Evolutionary conservation across 2,888 invertebrate species (phyloP).

Genomic region (Desoria tigrina): DNA sequence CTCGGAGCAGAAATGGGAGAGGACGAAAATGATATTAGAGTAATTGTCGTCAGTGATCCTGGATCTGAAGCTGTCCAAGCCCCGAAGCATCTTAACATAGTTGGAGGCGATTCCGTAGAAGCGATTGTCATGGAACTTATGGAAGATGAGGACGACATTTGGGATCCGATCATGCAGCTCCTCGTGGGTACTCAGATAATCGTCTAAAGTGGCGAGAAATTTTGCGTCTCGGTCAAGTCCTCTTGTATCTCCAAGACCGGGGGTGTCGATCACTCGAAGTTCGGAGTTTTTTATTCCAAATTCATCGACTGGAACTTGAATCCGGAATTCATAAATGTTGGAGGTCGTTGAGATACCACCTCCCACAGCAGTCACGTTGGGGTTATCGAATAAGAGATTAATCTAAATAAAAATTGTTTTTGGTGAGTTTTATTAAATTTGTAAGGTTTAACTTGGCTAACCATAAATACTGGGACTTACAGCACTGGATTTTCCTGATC

Average conservation of each 20-base stretch:
- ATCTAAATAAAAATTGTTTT: too few relatives aligned
- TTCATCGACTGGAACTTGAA: conserved; percentile 30
- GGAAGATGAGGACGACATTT: conserved; percentile 39
- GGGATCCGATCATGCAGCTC: conserved; percentile 35
- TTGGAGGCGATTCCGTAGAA: conserved; percentile 24
- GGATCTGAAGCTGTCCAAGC: conserved; percentile 25
- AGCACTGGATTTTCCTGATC: conserved; percentile 38
- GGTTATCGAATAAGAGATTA: conserved; percentile 35
- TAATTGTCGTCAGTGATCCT: conserved; percentile 34
- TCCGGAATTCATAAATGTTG: conserved; percentile 30
- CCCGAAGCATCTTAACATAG: conserved; percentile 39
- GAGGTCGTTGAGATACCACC: conserved; percentile 23
- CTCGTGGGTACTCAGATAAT: conserved; percentile 27
- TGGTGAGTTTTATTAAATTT: too few relatives aligned
- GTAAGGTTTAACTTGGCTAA: not conserved
- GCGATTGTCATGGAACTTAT: conserved; percentile 38
- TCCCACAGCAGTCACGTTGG: conserved; percentile 30
- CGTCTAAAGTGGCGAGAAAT: conserved; percentile 34
- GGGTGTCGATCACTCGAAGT: conserved; percentile 33
- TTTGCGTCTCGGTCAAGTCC: conserved; percentile 35
- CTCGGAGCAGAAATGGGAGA: conserved; percentile 34
- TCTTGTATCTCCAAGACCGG: conserved; percentile 17
- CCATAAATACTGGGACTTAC: conserved; percentile 18
- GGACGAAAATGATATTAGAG: conserved; percentile 38
- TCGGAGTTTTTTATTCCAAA: conserved; percentile 34